These are phyloP conservation scores for Brevimyrus niger DNA, from an alignment of 2,113 vertebrate species.

Conservation along the genomic window DNA sequence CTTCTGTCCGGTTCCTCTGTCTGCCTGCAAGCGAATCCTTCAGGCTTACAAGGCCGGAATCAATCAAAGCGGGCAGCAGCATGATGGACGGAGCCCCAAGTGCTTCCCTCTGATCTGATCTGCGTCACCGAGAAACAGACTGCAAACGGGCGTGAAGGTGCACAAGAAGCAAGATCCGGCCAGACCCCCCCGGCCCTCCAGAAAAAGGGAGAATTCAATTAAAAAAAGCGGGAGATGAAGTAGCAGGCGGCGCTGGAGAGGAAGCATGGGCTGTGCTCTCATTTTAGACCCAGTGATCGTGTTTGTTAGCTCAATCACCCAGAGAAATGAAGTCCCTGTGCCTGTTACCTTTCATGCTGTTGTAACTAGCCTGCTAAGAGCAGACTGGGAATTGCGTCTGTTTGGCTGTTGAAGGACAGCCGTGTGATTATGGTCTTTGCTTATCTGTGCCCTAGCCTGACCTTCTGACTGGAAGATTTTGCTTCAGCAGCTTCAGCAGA, in stretches of 20 bases:
- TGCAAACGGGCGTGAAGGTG: slow-evolving; percentile 36
- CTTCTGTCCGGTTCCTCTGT: not conserved
- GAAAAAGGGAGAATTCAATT: slow-evolving; percentile 49
- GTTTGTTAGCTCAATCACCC: slow-evolving; percentile 31
- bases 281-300: slow-evolving; percentile 19
- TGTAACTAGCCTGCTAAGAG: not conserved
- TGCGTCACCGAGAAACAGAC: slow-evolving; percentile 19
- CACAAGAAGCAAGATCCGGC: slow-evolving; percentile 39
- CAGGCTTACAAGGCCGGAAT: slow-evolving; percentile 26
- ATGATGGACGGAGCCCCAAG: slow-evolving; percentile 32
- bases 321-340: slow-evolving; percentile 31
- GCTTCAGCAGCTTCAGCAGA: not conserved
- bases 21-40: not conserved
- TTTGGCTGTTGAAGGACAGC: not conserved
- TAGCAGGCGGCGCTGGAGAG: slow-evolving; percentile 36
- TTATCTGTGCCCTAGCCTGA: not conserved
- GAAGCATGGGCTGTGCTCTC: slow-evolving; percentile 31
- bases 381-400: slow-evolving; percentile 32
- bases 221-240: slow-evolving; percentile 40
- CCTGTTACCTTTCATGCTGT: slow-evolving; percentile 20
- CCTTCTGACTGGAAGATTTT: not conserved
- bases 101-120: slow-evolving; percentile 39
- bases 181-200: slow-evolving; percentile 45
- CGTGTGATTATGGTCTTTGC: not conserved
- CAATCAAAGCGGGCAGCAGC: slow-evolving; percentile 31